phyloP scores from a whole-genome alignment of 2,888 invertebrate species.

The Cylindroiulus punctatus region DNA sequence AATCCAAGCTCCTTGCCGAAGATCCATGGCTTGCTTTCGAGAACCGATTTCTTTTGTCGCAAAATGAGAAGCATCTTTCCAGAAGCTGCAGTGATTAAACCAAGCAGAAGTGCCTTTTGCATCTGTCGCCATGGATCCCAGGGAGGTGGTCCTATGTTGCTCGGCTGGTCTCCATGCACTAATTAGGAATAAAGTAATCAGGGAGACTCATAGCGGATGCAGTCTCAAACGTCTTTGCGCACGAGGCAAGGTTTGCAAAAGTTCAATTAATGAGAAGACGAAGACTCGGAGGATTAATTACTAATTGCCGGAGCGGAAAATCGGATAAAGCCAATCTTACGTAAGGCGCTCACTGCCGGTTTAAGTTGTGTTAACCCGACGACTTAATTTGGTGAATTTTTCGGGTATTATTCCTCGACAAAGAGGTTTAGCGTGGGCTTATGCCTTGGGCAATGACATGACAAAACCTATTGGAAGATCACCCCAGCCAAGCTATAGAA shows the following conservation, averaged over 20 bases:
- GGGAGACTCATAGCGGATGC: neutral
- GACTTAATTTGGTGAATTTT: neutral
- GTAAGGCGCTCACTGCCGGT: neutral
- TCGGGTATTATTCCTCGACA: neutral
- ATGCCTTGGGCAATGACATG: neutral
- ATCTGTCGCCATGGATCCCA: slow-evolving; percentile 16
- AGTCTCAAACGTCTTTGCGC: neutral
- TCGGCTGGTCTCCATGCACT: neutral
- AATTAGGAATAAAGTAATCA: slow-evolving; percentile 27
- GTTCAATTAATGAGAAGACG: neutral
- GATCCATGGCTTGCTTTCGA: no score
- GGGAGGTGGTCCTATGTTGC: slow-evolving; percentile 1
- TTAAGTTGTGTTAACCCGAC: neutral
- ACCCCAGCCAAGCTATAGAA: neutral
- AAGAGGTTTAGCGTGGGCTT: neutral
- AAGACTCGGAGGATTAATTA: neutral
- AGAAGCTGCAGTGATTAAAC: neutral
- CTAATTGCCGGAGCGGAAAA: slow-evolving; percentile 34
- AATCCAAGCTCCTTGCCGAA: no score
- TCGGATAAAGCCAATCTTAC: slow-evolving; percentile 38
- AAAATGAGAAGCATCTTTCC: neutral
- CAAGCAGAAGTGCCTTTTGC: neutral
- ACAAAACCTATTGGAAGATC: neutral
- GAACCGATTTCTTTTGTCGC: no score
- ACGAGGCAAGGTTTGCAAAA: neutral